Evolutionary conservation across 2,888 invertebrate genomes (phyloP), one percentile per base, ranked within the genome.

Genomic region (Athripsodes cinereus): DNA sequence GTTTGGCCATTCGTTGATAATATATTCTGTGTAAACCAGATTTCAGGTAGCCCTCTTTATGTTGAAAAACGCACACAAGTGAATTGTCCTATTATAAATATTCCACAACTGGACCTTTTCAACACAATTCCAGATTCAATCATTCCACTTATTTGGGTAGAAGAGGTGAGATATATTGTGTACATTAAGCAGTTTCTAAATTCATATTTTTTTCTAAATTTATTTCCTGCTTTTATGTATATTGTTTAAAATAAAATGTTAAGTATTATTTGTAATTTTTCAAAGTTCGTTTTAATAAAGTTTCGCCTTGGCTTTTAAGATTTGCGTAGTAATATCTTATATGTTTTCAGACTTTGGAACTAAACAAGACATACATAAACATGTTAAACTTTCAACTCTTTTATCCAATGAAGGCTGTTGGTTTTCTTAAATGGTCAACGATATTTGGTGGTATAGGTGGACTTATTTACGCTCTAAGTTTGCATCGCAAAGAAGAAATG

Each of bases 91-190:
- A 68, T 91, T 1, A 72, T 83, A 52, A 78, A 82, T 50, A 77
- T 86, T 0, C 80, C 82, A 0, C 87, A 89, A 69, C 71, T 90
- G 13, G 83, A 83, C 1, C 68, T 84, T 0, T 83, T 86, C 74
- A 85, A 84, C 64, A 80, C 83, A 40, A 72, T 90, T 2, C 84
- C 86, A 0, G 76, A 79, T 5, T 78, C 84, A 0, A 70, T 90
- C 1, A 69, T 85, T 18, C 92, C 92, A 0, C 13, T 91, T 2
- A 85, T 92, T 65, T 92, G 92, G 92, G 74, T 91, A 1, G 88
- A 91, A 67, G 92, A 92, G 76, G 87, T 87, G 69, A 66, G 40
- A 26, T 26, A n/a, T n/a, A n/a, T n/a, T n/a, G n/a, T n/a, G n/a
- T n/a, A n/a, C n/a, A n/a, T n/a, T n/a, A n/a, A n/a, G n/a, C n/a